Conservation (phyloP, 2,888 invertebrate genomes). For the Pyrgus malvae region DNA sequence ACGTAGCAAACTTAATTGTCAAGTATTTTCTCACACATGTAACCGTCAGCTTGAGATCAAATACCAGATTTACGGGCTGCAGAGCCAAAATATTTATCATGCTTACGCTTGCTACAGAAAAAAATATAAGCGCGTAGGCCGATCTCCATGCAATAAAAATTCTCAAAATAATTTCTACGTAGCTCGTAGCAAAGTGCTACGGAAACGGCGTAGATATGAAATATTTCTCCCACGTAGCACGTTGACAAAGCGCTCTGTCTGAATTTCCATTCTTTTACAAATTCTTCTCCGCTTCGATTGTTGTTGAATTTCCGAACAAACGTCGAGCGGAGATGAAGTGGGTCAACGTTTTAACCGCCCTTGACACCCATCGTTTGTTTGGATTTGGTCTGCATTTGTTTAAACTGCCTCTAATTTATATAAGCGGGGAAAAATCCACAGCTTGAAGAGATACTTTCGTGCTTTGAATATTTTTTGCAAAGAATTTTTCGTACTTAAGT, state of each 20-base stretch:
- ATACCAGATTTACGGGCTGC: too few relatives aligned
- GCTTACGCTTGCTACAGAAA: neutral
- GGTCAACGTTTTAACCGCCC: conserved; percentile 26
- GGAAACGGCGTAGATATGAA: conserved; percentile 3
- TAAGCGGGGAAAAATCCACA: conserved; percentile 1
- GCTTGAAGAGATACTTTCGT: conserved; percentile 3
- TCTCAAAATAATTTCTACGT: neutral
- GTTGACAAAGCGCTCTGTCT: conserved; percentile 16
- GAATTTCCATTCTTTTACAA: conserved; percentile 23
- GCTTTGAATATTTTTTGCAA: too few relatives aligned
- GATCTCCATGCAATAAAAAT: neutral
- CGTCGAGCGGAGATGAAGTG: conserved; percentile 19
- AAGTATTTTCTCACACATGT: too few relatives aligned
- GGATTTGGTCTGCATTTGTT: conserved; percentile 18
- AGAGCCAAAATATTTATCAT: too few relatives aligned
- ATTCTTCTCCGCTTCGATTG: conserved; percentile 26
- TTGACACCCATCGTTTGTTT: conserved; percentile 22
- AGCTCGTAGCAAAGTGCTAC: conserved; percentile 13
- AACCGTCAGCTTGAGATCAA: too few relatives aligned
- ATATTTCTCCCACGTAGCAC: conserved; percentile 10
- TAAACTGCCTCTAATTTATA: conserved; percentile 19
- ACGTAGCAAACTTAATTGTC: too few relatives aligned
- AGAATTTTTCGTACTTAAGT: too few relatives aligned
- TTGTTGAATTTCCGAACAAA: conserved; percentile 24
- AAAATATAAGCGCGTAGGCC: neutral